These are phyloP conservation scores for Hypomecis punctinalis DNA, from an alignment of 2,888 invertebrate species.

Conservation along the genomic window DNA sequence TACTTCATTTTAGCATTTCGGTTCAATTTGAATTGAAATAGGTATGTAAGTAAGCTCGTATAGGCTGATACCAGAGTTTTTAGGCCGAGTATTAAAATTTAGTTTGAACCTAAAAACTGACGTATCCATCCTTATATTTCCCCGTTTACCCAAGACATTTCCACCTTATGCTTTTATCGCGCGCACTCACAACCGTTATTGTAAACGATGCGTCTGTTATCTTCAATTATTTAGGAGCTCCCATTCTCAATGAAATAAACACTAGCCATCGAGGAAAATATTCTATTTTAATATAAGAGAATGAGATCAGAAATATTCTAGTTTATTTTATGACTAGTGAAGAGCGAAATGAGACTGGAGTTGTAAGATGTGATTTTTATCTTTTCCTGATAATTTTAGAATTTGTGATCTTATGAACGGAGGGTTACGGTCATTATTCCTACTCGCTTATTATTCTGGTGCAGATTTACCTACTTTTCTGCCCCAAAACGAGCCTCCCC, in stretches of 20 bases:
- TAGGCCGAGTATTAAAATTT: too few relatives aligned
- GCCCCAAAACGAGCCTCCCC: too few relatives aligned
- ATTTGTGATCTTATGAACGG: too few relatives aligned
- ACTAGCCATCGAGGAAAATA: conserved; percentile 54
- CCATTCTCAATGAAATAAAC: conserved; percentile 72
- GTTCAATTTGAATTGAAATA: too few relatives aligned
- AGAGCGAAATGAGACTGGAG: conserved; percentile 7
- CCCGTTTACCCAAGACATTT: conserved; percentile 52
- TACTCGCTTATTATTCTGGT: too few relatives aligned
- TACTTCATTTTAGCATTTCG: too few relatives aligned
- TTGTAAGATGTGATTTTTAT: conserved; percentile 31
- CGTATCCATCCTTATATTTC: conserved; percentile 48
- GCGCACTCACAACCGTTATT: conserved; percentile 64
- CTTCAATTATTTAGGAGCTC: conserved; percentile 75
- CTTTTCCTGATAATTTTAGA: not conserved
- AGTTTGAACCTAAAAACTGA: not conserved
- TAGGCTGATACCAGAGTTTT: too few relatives aligned
- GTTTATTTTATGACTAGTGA: conserved; percentile 14
- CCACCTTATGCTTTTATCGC: conserved; percentile 79
- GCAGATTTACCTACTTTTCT: too few relatives aligned
- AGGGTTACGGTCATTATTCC: too few relatives aligned
- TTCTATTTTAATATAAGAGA: conserved; percentile 50
- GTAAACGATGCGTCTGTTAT: conserved; percentile 74
- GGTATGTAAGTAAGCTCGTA: too few relatives aligned
- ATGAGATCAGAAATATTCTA: conserved; percentile 40